These are phyloP conservation scores for Scopus umbretta DNA, from an alignment of 2,113 vertebrate species.

Conservation along the genomic window DNA sequence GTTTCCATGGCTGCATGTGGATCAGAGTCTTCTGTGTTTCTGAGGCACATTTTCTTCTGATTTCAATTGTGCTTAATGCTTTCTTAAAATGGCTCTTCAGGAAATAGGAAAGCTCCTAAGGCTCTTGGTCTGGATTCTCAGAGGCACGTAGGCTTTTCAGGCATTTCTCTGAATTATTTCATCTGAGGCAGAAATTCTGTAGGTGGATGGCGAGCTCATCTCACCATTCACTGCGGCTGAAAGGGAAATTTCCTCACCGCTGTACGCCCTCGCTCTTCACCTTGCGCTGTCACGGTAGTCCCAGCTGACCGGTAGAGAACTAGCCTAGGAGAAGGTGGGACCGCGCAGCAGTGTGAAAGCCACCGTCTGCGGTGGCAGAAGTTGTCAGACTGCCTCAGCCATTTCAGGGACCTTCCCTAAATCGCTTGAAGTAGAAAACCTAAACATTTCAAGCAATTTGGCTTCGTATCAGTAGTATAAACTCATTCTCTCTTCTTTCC, in stretches of 20 bases:
- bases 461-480: neutral
- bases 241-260: neutral
- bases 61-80: neutral
- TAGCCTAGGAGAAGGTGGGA: neutral
- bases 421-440: neutral
- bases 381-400: neutral
- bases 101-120: neutral
- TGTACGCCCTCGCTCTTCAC: neutral
- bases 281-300: neutral
- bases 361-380: neutral
- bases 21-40: neutral
- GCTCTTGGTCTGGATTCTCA: neutral
- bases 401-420: neutral
- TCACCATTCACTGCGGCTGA: neutral
- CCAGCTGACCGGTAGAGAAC: neutral
- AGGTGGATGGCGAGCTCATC: neutral
- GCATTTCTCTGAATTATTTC: neutral
- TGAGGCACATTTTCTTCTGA: neutral
- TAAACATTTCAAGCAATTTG: neutral
- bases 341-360: neutral
- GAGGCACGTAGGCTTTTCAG: neutral
- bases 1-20: neutral
- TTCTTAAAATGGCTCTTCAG: neutral
- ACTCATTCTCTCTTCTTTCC: neutral
- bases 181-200: neutral